A percentile compares a stretch with the other conserved stretches of the same genome.
Evolutionary conservation across 2,888 invertebrate genomes (phyloP).

Genomic region (Drosophila nigricruria): DNA sequence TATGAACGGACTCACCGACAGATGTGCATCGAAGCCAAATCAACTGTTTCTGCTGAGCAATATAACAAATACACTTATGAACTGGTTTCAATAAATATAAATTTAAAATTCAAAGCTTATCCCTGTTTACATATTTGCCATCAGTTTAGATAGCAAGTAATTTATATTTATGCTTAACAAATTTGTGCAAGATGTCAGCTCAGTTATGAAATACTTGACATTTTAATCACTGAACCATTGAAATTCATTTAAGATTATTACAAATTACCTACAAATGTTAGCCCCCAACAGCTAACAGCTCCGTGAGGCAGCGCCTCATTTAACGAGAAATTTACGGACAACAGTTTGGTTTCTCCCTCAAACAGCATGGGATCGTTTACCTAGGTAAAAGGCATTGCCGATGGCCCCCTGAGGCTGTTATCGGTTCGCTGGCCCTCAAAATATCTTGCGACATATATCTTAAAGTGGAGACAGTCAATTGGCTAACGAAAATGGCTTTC

Average conservation of each 20-base stretch:
- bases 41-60: no score
- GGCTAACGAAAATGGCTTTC: conserved; percentile 28
- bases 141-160: neutral
- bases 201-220: neutral
- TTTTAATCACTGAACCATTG: conserved; percentile 3
- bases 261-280: neutral
- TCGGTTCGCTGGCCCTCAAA: conserved; percentile 6
- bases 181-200: neutral
- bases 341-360: conserved; percentile 5
- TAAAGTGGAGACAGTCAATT: conserved; percentile 14
- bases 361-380: conserved; percentile 27
- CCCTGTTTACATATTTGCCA: neutral
- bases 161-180: neutral
- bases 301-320: conserved; percentile 19
- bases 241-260: neutral
- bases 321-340: conserved; percentile 6
- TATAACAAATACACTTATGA: neutral
- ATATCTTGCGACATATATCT: conserved; percentile 50
- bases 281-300: neutral
- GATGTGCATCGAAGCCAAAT: neutral
- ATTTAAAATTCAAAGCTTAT: neutral
- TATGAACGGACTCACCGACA: no score
- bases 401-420: conserved; percentile 12
- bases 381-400: conserved; percentile 4
- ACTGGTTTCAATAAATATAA: no score